phyloP scores from a whole-genome alignment of 2,888 invertebrate genomes.

The Leptinotarsa juncta region DNA sequence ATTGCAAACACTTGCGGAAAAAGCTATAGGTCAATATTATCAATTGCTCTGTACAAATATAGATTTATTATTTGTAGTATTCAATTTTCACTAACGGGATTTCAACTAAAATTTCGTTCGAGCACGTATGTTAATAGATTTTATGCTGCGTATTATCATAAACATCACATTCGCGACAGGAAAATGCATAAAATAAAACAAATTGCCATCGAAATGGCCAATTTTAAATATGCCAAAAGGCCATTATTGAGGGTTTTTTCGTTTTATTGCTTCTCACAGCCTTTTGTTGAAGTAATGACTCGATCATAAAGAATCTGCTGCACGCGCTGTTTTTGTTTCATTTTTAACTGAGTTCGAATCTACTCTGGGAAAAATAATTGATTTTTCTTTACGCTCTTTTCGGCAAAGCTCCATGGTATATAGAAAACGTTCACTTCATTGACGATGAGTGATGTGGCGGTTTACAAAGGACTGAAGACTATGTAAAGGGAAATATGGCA shows the following conservation, averaged over 20 bases:
- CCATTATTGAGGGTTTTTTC: slow-evolving; percentile 1
- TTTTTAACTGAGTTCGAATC: neutral
- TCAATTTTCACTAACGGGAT: neutral
- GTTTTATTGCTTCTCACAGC: slow-evolving; percentile 11
- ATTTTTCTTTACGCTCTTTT: neutral
- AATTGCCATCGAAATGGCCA: slow-evolving; percentile 13
- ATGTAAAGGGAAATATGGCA: no score
- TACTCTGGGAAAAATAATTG: neutral
- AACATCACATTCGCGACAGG: slow-evolving; percentile 5
- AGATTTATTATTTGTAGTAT: neutral
- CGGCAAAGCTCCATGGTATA: neutral
- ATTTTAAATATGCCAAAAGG: slow-evolving; percentile 12
- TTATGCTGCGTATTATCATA: slow-evolving; percentile 7
- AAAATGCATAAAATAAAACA: slow-evolving; percentile 10
- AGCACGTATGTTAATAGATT: neutral
- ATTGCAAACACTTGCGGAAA: no score
- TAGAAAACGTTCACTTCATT: neutral
- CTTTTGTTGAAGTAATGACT: slow-evolving; percentile 14
- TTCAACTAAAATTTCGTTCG: neutral
- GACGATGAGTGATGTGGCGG: no score
- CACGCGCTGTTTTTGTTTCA: slow-evolving; percentile 6
- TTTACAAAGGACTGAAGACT: no score
- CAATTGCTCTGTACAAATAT: no score
- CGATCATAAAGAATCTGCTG: slow-evolving; percentile 1
- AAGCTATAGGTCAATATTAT: no score